Percentiles rank a stretch among this genome's conserved stretches.
phyloP scores from a whole-genome alignment of 2,888 invertebrate species.

The Dione vanillae region DNA sequence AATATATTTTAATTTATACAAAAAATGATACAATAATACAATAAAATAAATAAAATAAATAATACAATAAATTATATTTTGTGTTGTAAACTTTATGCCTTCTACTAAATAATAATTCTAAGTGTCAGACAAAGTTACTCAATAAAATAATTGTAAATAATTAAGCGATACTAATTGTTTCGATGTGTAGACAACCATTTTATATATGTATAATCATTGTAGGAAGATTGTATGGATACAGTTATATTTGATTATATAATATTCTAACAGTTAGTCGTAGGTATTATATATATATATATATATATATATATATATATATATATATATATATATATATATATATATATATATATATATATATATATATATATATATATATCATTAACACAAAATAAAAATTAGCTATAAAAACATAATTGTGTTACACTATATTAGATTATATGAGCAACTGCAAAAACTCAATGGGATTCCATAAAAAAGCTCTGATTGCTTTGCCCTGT shows the following conservation, averaged over 20 bases:
- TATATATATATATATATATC: not conserved
- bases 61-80: too few relatives aligned
- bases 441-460: conserved; percentile 18
- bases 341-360: not conserved
- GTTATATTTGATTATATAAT: not conserved
- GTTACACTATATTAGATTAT: conserved; percentile 20
- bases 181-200: conserved; percentile 3
- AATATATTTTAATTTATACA: too few relatives aligned
- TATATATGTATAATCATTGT: conserved; percentile 2
- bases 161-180: conserved; percentile 23
- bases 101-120: conserved; percentile 6
- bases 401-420: conserved; percentile 16
- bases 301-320: not conserved
- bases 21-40: too few relatives aligned
- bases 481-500: conserved; percentile 26
- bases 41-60: too few relatives aligned
- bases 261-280: not conserved
- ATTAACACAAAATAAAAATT: conserved; percentile 11
- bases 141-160: conserved; percentile 28
- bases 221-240: conserved; percentile 9
- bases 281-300: not conserved
- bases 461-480: conserved; percentile 29
- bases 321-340: not conserved
- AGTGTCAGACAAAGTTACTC: conserved; percentile 25
- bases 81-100: not conserved